Percentiles rank a stretch among this genome's conserved stretches.
phyloP scores from a whole-genome alignment of 2,113 vertebrate genomes.

The Perca schrenkii region DNA sequence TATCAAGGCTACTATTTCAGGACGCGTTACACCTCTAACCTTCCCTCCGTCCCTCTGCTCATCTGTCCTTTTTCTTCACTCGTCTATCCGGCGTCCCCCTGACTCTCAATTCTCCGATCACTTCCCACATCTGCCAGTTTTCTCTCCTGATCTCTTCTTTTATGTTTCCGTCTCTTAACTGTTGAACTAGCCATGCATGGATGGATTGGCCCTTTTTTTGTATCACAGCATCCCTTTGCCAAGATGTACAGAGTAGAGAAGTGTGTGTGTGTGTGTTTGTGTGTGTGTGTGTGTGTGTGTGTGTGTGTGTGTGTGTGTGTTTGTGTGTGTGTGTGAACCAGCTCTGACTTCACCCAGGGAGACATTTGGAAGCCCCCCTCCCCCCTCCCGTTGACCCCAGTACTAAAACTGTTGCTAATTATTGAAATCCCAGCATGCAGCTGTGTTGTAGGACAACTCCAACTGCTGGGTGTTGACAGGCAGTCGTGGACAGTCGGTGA shows the following conservation, averaged over 20 bases:
- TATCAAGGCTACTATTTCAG: conserved; percentile 62
- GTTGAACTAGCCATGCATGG: conserved; percentile 51
- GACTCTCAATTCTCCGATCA: not conserved
- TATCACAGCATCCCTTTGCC: no score
- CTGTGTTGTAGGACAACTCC: conserved; percentile 6
- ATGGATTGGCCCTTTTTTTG: no score
- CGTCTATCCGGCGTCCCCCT: not conserved
- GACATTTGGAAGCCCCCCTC: not conserved
- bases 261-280: no score
- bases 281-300: no score
- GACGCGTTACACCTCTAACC: conserved; percentile 8
- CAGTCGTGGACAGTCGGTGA: no score
- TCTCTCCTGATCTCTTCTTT: not conserved
- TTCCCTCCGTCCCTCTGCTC: conserved; percentile 8
- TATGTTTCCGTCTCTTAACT: not conserved
- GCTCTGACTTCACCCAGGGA: conserved; percentile 28
- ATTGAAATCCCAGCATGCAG: conserved; percentile 42
- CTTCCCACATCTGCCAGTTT: not conserved
- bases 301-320: no score
- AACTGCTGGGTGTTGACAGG: conserved; percentile 25
- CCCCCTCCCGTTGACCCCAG: no score
- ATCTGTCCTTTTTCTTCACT: conserved; percentile 9
- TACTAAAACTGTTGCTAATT: not conserved
- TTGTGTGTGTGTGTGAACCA: not conserved
- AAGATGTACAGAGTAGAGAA: no score